Evolutionary conservation across 1,140 invertebrate genomes (phyloP), one percentile per base, ranked within the genome.

Genomic region (Gonatopus flavifemur): DNA sequence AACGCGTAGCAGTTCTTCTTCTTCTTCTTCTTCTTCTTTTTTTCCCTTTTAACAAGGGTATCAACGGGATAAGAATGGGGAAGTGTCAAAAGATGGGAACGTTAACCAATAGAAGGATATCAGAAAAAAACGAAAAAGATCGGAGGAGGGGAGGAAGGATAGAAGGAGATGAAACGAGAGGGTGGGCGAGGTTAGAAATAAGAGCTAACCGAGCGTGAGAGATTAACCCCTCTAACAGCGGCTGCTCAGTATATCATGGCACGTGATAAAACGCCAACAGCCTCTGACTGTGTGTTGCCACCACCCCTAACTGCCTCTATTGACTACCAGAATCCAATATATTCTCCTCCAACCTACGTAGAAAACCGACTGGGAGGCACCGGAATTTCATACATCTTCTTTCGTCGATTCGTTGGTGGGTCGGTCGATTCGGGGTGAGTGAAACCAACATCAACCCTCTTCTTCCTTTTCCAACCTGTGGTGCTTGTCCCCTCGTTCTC

Each of bases 121-220:
- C n/a, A 28, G 22, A 25, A 18, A 46, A 10, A 35, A 22, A 28
- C 24, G 21, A 24, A 20, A 21, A 28, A 46, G 16, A 30, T 30
- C 7, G 33, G 47, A 38, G 31, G 32, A 15, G 33, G 21, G 20
- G 43, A 35, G 31, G 30, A n/a, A n/a, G n/a, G n/a, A n/a, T n/a
- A 31, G 44, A 43, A 43, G 42, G n/a, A n/a, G n/a, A n/a, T n/a
- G n/a, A 47, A 47, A 49, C 41, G 49, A 60, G 60, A 55, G 61
- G 44, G 39, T 42, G 52, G 51, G 62, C 58, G 67, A 73, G 69
- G 70, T 75, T 76, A 75, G 71, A 64, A 76, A 76, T 76, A 73
- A 69, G 69, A 76, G 70, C 61, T 75, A 78, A 77, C 76, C 73
- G 73, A 77, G 69, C 73, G 74, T 77, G 66, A 78, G 76, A 78